Base-by-base conservation (phyloP, 2,113 vertebrate genomes). In the Macquaria australasica region DNA sequence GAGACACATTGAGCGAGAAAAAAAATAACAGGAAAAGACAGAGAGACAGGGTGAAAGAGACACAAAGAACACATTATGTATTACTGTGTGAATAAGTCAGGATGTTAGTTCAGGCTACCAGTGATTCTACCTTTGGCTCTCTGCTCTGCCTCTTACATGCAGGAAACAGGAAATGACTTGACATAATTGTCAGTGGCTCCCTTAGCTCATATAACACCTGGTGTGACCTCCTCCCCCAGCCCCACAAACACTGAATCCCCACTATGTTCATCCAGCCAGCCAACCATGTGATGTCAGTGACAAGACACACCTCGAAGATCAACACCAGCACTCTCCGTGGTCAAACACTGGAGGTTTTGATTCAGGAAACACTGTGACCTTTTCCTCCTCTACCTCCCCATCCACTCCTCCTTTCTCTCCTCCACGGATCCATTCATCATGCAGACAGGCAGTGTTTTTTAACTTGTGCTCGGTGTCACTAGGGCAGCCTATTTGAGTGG, bases 341-440 rank as follows among this genome's bases (percentile, higher is more conserved):
- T 87, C 86, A 90, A 89, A 89, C 69, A 63, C 60, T 59, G 34
- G 60, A 80, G 88, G 69, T 87, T 89, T 90, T 83, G 74, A 91
- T 87, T 82, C 70, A 74, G 59, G 66, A 85, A 81, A 82, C 79
- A 71, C 66, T 56, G 72, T 91, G 90, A 91, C 93, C 91, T 93
- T 94, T 88, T 86, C 89, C 60, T 86, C 67, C 72, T 67, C 66
- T 41, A 37, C 67, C 68, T 76, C 74, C 55, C 28, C 67, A 28
- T 67, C 78, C 84, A 78, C 68, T 58, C 39, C 71, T 77, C 73
- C 45, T 60, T 31, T 34, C 74, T 71, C 62, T 62, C 48, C 76
- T 67, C 48, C 50, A 23, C 67, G n/a, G 76, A 87, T 89, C 69
- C 90, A 92, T 93, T 92, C 89, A 92, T 93, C 91, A 89, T 73